Percentiles rank a stretch among this genome's conserved stretches.
These are phyloP conservation scores for Zosterops borbonicus DNA, from an alignment of 2,113 vertebrate species.

Conservation along the genomic window DNA sequence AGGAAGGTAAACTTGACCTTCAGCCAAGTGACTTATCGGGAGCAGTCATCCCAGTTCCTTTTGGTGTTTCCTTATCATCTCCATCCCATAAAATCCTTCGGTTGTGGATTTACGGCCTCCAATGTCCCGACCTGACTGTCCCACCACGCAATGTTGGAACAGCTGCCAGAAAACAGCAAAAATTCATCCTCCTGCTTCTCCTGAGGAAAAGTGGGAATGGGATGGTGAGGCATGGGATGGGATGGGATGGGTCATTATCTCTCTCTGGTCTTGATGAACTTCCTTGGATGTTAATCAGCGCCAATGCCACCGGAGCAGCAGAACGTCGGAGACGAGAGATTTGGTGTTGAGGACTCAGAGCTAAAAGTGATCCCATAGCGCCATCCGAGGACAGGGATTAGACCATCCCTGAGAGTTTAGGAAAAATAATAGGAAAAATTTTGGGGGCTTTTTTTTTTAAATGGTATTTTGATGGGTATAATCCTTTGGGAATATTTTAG, in stretches of 20 bases:
- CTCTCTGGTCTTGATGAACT: not conserved
- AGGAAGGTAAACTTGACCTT: not conserved
- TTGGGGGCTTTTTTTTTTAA: too few species aligned
- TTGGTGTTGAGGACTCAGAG: not conserved
- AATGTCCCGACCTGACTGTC: rapidly evolving
- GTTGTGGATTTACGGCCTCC: rapidly evolving
- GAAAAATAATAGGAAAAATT: not conserved
- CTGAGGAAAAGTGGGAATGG: not conserved
- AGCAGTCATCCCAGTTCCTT: rapidly evolving
- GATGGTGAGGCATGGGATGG: too few species aligned
- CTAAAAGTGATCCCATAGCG: not conserved
- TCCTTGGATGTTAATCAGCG: not conserved
- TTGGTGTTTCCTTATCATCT: rapidly evolving
- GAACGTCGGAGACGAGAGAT: not conserved
- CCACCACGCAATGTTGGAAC: not conserved
- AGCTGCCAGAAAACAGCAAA: rapidly evolving
- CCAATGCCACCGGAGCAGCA: not conserved
- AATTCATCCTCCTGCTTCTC: not conserved
- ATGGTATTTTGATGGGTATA: not conserved
- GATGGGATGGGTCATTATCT: not conserved
- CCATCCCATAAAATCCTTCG: not conserved
- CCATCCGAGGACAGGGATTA: not conserved
- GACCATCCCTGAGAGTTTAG: rapidly evolving
- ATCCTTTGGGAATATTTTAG: not conserved
- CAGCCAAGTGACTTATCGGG: not conserved